Evolutionary conservation across 1,140 invertebrate genomes (phyloP).

Genomic region (Listronotus oregonensis): DNA sequence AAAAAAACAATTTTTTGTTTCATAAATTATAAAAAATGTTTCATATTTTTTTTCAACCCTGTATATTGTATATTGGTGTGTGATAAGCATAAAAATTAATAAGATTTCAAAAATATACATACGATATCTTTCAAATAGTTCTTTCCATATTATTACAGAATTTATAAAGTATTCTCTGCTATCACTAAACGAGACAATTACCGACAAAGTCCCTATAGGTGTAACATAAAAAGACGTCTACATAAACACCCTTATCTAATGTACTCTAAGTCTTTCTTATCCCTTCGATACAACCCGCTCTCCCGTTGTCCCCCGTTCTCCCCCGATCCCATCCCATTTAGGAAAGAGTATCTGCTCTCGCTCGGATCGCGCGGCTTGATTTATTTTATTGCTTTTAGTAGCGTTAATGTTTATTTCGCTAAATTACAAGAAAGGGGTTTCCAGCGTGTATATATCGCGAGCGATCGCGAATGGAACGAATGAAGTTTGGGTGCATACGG

Average conservation of each 20-base stretch:
- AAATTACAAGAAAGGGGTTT: conserved; percentile 57
- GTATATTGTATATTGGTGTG: too few relatives aligned
- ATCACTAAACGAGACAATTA: too few relatives aligned
- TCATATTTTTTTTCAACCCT: too few relatives aligned
- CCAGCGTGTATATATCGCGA: conserved; percentile 43
- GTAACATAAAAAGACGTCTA: not conserved
- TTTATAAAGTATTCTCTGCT: too few relatives aligned
- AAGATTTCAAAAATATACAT: too few relatives aligned
- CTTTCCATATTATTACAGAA: too few relatives aligned
- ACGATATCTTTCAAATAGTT: too few relatives aligned
- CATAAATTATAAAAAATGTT: too few relatives aligned
- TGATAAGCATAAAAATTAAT: too few relatives aligned
- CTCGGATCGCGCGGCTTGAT: conserved; percentile 52
- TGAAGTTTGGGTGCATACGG: too few relatives aligned
- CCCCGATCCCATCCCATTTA: conserved; percentile 47
- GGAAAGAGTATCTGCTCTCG: conserved; percentile 45
- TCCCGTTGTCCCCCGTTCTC: conserved; percentile 11
- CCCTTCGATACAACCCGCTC: conserved; percentile 26
- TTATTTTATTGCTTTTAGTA: conserved; percentile 57
- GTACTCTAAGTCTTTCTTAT: conserved; percentile 20
- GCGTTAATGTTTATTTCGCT: conserved; percentile 57
- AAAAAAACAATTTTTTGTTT: too few relatives aligned
- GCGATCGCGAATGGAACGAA: conserved; percentile 25
- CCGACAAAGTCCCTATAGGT: too few relatives aligned
- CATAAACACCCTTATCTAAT: conserved; percentile 21